Base-by-base conservation (phyloP, 2,113 vertebrate genomes). In the Vanacampus margaritifer region DNA sequence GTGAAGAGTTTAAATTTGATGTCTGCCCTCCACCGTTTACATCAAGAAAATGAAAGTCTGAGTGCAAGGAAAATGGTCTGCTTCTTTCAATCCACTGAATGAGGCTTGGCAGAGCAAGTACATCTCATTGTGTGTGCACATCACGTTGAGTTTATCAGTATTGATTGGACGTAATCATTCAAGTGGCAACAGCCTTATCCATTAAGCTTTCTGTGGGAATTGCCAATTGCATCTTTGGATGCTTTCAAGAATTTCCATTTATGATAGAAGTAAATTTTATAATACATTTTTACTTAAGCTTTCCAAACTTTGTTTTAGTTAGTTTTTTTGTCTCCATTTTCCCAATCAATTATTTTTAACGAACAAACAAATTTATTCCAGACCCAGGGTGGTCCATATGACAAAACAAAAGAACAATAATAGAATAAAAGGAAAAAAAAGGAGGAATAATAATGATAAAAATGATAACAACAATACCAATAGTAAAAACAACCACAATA, bases 81-180 rank as follows among this genome's bases (percentile, higher is more conserved):
- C n/a, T 64, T 65, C 51, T 59, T 19, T 2, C 60, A 60, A 71
- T 63, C 8, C 14, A 37, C 67, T 41, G 66, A 79, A 51, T 37
- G 71, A 72, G 69, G 64, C 48, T 73, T 67, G 24, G n/a, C 68
- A 39, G 72, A 73, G 69, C 37, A 72, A 72, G 72, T 67, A 46
- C 45, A 69, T 81, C 72, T 75, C 67, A 68, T 79, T 72, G 69
- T 56, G 69, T 5, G 1, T 58, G 6, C 67, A 53, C 65, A 65
- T 71, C 64, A 78, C 68, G 59, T 76, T n/a, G 43, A 59, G 61
- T 73, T 72, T 64, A 54, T 56, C 32, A 7, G 63, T 79, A 79
- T 75, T 77, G 65, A 79, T 77, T 54, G 36, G 39, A 2, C 62
- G 65, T 48, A 53, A 39, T 65, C 66, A 35, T 78, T 65, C 73